Conservation (phyloP, 2,888 invertebrate species). For the Hipparchia sbordonii region DNA sequence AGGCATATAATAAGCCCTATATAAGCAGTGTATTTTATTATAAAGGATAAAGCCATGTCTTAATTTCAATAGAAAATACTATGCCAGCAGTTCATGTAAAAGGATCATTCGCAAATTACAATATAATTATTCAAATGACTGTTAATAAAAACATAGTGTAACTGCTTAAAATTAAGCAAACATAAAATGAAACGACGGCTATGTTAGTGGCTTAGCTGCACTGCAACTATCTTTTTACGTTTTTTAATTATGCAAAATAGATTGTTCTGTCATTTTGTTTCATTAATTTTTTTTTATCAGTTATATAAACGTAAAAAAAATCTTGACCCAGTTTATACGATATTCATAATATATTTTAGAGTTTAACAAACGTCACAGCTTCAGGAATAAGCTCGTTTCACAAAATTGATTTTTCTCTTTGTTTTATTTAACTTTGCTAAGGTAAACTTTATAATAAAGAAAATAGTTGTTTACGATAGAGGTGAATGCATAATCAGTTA, state of each 20-base stretch:
- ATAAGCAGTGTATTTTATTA: no score
- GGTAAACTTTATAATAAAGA: no score
- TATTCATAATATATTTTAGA: not conserved
- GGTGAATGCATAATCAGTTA: no score
- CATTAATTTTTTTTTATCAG: constrained; percentile 7
- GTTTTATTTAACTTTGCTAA: no score
- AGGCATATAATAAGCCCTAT: no score
- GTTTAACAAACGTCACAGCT: not conserved
- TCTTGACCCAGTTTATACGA: not conserved
- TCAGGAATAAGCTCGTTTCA: not conserved
- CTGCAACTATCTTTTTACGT: constrained; percentile 9
- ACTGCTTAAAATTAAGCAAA: constrained; percentile 23
- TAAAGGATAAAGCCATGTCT: no score
- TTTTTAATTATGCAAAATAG: constrained; percentile 26
- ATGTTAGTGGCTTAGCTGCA: constrained; percentile 20
- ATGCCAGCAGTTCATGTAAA: no score
- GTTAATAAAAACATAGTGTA: constrained; percentile 11
- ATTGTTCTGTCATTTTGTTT: constrained; percentile 24
- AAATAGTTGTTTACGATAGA: no score
- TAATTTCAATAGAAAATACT: no score
- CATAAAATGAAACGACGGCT: constrained; percentile 17
- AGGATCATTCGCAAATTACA: not conserved
- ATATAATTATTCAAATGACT: constrained; percentile 17
- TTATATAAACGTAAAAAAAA: not conserved
- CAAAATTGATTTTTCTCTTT: not conserved